These are phyloP conservation scores for Adelognathus sp. DNA, from an alignment of 2,888 invertebrate species.

Conservation along the genomic window DNA sequence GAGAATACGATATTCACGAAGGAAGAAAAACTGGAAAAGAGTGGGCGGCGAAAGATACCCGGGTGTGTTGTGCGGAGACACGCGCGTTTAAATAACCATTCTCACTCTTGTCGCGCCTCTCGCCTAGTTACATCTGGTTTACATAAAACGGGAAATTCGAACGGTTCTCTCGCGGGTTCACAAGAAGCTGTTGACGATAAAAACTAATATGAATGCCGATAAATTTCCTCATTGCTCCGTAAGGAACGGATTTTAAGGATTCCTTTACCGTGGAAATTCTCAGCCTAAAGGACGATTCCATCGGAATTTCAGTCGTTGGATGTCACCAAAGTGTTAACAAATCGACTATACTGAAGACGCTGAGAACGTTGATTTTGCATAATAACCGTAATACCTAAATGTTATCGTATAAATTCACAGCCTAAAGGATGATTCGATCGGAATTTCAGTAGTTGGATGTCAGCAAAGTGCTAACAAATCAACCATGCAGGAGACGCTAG, in stretches of 20 bases:
- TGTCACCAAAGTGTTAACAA: no score
- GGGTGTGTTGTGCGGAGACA: conserved; percentile 48
- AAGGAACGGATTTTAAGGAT: no score
- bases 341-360: no score
- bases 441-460: no score
- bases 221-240: background rate
- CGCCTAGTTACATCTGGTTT: conserved; percentile 69
- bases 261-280: background rate
- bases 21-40: conserved; percentile 33
- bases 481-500: no score
- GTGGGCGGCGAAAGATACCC: conserved; percentile 64
- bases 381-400: no score
- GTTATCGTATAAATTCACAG: background rate
- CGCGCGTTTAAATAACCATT: conserved; percentile 24
- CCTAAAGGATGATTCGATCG: no score
- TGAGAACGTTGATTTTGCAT: no score
- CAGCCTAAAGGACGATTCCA: no score
- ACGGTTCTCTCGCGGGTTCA: conserved; percentile 8
- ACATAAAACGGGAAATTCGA: conserved; percentile 66
- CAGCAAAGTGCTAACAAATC: no score
- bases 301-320: no score
- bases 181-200: conserved; percentile 46
- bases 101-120: conserved; percentile 49
- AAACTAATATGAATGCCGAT: background rate
- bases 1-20: conserved; percentile 60